Conservation (phyloP, 2,888 invertebrate genomes). For the Phytoseiulus persimilis region DNA sequence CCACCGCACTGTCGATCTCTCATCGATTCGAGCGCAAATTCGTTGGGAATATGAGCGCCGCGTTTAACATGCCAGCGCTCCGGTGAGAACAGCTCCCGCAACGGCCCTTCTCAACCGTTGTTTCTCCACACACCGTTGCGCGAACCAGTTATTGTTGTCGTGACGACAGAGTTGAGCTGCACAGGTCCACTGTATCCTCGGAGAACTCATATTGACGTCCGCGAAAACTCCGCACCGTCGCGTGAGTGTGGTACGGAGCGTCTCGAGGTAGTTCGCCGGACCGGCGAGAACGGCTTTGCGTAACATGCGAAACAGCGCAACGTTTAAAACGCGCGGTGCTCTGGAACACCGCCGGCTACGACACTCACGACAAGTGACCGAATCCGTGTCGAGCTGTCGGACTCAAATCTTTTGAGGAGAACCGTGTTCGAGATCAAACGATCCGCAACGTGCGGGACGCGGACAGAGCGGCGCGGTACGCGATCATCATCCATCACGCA, state of each 20-base stretch:
- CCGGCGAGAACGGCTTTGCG: not conserved
- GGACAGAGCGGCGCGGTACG: slow-evolving; percentile 5
- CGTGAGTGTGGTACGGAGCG: not conserved
- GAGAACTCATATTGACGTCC: not conserved
- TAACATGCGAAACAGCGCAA: not conserved
- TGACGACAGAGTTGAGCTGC: not conserved
- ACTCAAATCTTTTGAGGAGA: not conserved
- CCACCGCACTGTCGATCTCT: not conserved
- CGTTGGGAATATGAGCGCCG: not conserved
- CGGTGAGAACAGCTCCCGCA: not conserved
- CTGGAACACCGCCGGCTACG: not conserved
- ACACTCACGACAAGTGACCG: not conserved
- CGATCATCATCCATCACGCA: slow-evolving; percentile 5
- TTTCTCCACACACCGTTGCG: not conserved
- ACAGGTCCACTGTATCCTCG: not conserved
- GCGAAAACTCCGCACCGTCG: not conserved
- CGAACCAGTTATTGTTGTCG: not conserved
- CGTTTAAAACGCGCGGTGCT: not conserved
- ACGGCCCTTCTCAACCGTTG: not conserved
- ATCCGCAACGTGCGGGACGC: not conserved
- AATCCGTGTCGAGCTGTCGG: not conserved
- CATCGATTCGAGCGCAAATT: not conserved
- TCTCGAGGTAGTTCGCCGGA: not conserved
- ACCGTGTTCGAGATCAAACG: not conserved
- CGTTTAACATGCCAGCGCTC: not conserved